Percentiles rank a stretch among this genome's conserved stretches.
Conservation (phyloP, 2,888 invertebrate genomes). For the Drosophila yooni region DNA sequence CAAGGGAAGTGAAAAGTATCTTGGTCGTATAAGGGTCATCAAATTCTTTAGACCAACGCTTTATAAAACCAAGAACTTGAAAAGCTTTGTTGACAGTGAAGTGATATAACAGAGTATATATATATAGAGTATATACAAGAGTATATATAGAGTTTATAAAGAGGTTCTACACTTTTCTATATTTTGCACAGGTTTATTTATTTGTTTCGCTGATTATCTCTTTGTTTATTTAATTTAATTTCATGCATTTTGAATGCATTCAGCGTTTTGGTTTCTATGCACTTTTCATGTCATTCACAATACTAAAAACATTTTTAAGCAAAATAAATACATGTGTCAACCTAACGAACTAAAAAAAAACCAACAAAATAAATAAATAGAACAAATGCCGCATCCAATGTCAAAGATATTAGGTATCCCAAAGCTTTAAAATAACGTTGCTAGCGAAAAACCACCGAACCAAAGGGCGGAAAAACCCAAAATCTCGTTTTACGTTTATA, state of each 20-base stretch:
- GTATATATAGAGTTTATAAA: no score
- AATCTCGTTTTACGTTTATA: conserved; percentile 16
- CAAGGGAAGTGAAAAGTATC: no score
- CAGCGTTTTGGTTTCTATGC: conserved; percentile 24
- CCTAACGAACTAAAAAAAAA: conserved; percentile 1
- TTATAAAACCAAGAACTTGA: no score
- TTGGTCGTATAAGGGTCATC: no score
- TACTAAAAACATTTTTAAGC: conserved; percentile 47
- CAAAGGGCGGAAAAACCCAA: neutral
- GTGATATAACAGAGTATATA: no score
- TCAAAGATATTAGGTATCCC: conserved; percentile 12
- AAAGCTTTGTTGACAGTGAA: no score
- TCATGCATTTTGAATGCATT: conserved; percentile 34
- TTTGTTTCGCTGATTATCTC: conserved; percentile 30
- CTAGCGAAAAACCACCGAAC: conserved; percentile 42
- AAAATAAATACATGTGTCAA: conserved; percentile 59
- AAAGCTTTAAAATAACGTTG: conserved; percentile 63
- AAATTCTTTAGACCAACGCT: no score
- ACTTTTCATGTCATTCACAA: conserved; percentile 41
- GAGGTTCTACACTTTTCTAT: no score
- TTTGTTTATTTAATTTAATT: conserved; percentile 25
- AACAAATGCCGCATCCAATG: conserved; percentile 20
- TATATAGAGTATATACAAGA: no score
- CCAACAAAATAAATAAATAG: conserved; percentile 1
- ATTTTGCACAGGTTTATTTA: neutral